phyloP scores from a whole-genome alignment of 2,888 invertebrate species.

The Baronia brevicornis region DNA sequence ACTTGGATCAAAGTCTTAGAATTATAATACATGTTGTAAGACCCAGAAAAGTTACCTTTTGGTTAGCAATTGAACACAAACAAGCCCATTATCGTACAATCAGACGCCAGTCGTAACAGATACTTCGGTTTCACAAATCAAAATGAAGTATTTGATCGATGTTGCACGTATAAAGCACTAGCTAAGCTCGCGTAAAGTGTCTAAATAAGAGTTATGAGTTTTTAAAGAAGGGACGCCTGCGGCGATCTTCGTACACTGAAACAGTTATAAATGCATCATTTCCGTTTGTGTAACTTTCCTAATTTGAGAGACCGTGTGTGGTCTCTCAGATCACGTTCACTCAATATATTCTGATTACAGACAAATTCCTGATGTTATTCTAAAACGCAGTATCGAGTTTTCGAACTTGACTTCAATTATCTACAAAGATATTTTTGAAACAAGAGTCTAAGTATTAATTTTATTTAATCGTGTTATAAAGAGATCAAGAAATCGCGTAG shows the following conservation, averaged over 20 bases:
- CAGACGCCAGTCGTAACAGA: slow-evolving; percentile 38
- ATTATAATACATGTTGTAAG: too few species aligned
- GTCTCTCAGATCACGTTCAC: slow-evolving; percentile 35
- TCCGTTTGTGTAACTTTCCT: slow-evolving; percentile 64
- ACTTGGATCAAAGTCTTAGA: too few species aligned
- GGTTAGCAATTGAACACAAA: slow-evolving; percentile 24
- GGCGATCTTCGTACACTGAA: slow-evolving; percentile 49
- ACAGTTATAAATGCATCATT: slow-evolving; percentile 61
- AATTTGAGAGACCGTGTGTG: slow-evolving; percentile 64
- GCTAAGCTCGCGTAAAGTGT: slow-evolving; percentile 61
- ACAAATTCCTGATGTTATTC: too few species aligned
- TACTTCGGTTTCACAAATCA: slow-evolving; percentile 57
- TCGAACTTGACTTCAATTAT: too few species aligned
- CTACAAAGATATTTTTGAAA: neutral
- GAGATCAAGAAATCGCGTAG: slow-evolving; percentile 9
- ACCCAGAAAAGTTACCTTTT: slow-evolving; percentile 26
- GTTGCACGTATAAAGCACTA: slow-evolving; percentile 55
- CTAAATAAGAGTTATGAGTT: slow-evolving; percentile 67
- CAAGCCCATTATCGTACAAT: slow-evolving; percentile 38
- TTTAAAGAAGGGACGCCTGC: slow-evolving; percentile 61
- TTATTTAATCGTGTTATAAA: slow-evolving; percentile 7
- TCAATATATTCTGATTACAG: slow-evolving; percentile 3
- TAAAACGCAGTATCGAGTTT: too few species aligned
- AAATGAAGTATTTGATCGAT: slow-evolving; percentile 59
- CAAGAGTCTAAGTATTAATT: slow-evolving; percentile 2